Base-by-base conservation (phyloP, 2,113 vertebrate genomes). In the Plotosus lineatus region DNA sequence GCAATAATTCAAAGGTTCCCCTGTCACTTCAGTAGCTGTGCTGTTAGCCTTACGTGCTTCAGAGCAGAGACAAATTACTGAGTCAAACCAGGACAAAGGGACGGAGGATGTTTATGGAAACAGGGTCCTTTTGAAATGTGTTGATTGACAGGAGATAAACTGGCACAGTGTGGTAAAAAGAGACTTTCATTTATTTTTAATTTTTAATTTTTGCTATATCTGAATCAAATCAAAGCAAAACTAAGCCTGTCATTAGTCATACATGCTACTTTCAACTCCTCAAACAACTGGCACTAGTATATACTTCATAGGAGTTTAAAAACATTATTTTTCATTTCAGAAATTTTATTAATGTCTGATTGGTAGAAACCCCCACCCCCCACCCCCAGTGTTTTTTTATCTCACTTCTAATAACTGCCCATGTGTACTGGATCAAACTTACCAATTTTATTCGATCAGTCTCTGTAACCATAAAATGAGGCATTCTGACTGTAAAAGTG, bases 51-150 rank as follows among this genome's bases (percentile, higher is more conserved):
- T 80, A 66, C 80, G 66, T 77, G 48, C 51, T 51, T 65, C 50
- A 77, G 38, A 55, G 40, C 81, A 66, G 63, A 40, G 44, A 58
- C 28, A 79, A 71, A 80, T 69, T 11, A 21, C 75, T 48, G 75
- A 80, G 40, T 44, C 9, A 68, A 65, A 78, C 38, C 75, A 51
- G 48, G 36, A 74, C 38, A 71, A 21, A n/a, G 38, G 38, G 55
- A 63, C 40, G 58, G 56, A 73, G 65, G 77, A 83, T 80, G 84
- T 80, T 83, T 82, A 76, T 82, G 71, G 61, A 85, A 85, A 85
- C 28, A 66, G 42, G 10, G 66, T 65, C 33, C 51, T 40, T 75
- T n/a, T 63, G 17, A 69, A 82, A 79, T 79, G 76, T 61, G 66
- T 74, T 83, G 81, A 80, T 74, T 58, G 81, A 80, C 73, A 85